phyloP scores from a whole-genome alignment of 2,113 vertebrate species.

The Cervus canadensis region DNA sequence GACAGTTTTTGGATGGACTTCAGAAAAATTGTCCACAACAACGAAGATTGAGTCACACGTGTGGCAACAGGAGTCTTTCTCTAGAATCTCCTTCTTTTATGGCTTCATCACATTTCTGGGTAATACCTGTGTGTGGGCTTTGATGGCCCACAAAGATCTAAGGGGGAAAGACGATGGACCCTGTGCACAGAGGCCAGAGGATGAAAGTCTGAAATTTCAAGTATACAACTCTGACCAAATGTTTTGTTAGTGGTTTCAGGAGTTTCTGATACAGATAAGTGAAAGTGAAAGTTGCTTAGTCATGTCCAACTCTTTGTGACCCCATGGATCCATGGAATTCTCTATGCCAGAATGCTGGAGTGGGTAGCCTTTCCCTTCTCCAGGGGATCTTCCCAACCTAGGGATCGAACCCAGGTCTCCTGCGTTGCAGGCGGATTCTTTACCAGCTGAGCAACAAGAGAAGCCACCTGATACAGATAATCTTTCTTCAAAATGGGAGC shows the following conservation, averaged over 20 bases:
- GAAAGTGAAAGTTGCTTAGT: background rate
- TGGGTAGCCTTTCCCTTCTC: background rate
- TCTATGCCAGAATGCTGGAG: background rate
- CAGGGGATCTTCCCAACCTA: background rate
- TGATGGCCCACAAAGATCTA: background rate
- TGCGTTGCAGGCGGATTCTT: background rate
- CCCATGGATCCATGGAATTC: background rate
- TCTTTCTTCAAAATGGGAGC: background rate
- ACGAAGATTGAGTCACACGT: background rate
- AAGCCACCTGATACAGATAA: background rate
- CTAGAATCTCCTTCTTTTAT: background rate
- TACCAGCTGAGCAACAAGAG: background rate
- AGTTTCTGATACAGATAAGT: background rate
- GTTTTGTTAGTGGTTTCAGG: background rate
- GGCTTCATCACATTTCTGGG: background rate
- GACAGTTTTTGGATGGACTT: background rate
- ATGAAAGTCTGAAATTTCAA: background rate
- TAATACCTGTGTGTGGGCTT: background rate
- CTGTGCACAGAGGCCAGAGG: background rate
- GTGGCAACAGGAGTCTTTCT: background rate
- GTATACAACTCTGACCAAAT: background rate
- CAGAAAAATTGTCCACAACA: background rate
- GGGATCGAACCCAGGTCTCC: background rate
- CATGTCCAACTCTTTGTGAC: background rate
- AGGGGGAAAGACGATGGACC: background rate